These are phyloP conservation scores for Stigmatopora argus DNA, from an alignment of 2,113 vertebrate species.

Conservation along the genomic window DNA sequence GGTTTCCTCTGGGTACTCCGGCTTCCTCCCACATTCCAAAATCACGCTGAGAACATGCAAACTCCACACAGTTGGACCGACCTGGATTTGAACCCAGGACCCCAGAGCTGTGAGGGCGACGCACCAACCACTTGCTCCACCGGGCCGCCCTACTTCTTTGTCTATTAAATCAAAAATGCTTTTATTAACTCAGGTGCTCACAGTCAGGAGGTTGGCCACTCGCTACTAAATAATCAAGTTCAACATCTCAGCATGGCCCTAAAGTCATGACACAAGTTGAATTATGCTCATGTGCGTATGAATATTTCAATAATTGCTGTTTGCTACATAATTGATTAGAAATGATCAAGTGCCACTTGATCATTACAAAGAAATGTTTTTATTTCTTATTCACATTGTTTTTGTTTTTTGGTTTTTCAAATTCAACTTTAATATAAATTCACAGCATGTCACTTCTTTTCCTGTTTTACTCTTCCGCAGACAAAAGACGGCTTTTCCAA, in stretches of 20 bases:
- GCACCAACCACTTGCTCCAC: too few relatives aligned
- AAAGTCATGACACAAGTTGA: constrained; percentile 10
- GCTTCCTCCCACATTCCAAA: too few relatives aligned
- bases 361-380: not conserved
- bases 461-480: not conserved
- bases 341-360: constrained; percentile 12
- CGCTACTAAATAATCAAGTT: constrained; percentile 6
- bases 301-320: constrained; percentile 50
- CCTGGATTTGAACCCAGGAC: too few relatives aligned
- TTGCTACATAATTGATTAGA: constrained; percentile 55
- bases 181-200: constrained; percentile 2
- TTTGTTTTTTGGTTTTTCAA: not conserved
- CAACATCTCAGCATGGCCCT: not conserved
- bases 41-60: too few relatives aligned
- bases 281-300: constrained; percentile 10
- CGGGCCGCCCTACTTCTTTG: too few relatives aligned
- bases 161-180: not conserved
- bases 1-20: too few relatives aligned
- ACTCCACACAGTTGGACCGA: too few relatives aligned
- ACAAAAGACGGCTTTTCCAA: constrained; percentile 32
- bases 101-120: too few relatives aligned
- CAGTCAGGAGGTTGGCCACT: not conserved
- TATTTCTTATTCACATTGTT: not conserved
- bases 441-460: not conserved
- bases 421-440: not conserved